Percentiles rank a stretch among this genome's conserved stretches.
Evolutionary conservation across 2,113 vertebrate species (phyloP).

Genomic region (Lophius piscatorius): DNA sequence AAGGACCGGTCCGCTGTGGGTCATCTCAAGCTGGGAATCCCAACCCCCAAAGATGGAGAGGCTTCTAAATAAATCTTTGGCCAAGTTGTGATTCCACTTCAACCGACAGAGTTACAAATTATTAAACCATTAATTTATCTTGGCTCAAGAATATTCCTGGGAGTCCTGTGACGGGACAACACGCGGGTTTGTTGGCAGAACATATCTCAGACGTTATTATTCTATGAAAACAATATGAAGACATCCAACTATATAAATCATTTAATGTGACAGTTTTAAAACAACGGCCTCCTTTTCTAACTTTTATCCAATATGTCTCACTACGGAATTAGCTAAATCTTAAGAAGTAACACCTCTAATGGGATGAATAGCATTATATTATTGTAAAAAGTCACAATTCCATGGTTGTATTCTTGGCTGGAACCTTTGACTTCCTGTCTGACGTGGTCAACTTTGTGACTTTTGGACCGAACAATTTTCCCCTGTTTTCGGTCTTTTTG

Average conservation of each 20-base stretch:
- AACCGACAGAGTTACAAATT: constrained; percentile 25
- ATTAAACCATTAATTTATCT: constrained; percentile 24
- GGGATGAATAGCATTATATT: too few species aligned
- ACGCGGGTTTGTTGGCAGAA: constrained; percentile 4
- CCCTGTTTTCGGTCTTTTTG: not conserved
- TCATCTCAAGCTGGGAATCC: constrained; percentile 60
- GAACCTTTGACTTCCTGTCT: not conserved
- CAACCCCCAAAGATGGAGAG: constrained; percentile 41
- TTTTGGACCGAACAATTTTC: not conserved
- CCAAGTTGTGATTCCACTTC: not conserved
- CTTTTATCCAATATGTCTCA: too few species aligned
- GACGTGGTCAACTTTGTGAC: not conserved
- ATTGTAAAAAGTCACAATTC: too few species aligned
- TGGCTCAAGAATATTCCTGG: not conserved
- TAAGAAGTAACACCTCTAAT: too few species aligned
- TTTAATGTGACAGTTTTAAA: too few species aligned
- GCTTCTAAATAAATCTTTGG: constrained; percentile 25
- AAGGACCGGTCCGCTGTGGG: constrained; percentile 44
- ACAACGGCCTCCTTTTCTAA: too few species aligned
- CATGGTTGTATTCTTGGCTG: too few species aligned
- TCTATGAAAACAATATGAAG: not conserved
- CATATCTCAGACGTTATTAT: constrained; percentile 20
- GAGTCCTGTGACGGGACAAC: constrained; percentile 8
- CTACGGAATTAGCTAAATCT: too few species aligned
- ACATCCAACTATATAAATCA: too few species aligned